Base-by-base conservation (phyloP, 2,113 vertebrate species). In the Zeus faber region DNA sequence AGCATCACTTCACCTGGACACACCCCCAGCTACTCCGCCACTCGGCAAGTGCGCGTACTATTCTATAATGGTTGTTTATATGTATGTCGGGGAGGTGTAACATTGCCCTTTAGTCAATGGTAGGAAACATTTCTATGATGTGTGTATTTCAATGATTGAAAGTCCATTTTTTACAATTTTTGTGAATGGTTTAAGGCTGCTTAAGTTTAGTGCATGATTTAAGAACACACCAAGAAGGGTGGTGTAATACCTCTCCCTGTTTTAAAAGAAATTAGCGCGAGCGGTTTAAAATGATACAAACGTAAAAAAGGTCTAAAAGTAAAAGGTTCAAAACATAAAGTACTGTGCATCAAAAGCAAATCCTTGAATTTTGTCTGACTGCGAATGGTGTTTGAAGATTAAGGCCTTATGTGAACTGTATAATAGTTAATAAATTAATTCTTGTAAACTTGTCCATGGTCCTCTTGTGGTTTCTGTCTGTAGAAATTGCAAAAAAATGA, bases 351-450 rank as follows among this genome's bases (percentile, higher is more conserved):
- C 77, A 78, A 81, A 71, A 83, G 76, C 70, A 79, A 85, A 80
- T n/a, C 77, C 66, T 72, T 92, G 89, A 87, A 91, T 88, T 92
- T 86, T 88, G 90, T 92, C 89, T 91, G 89, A 87, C 86, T 91
- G 90, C 91, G 88, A 89, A 91, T 88, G 89, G 88, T 92, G 91
- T 92, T 91, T 88, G 89, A 92, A 92, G 88, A 90, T 89, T 88
- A 92, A 91, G 91, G 92, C 92, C 92, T 93, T 92, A 93, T 89
- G 89, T 93, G 91, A 93, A 85, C 89, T 95, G 92, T 95, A 95
- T 87, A 85, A 94, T 94, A 95, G 92, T 92, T 92, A 94, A 95
- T 95, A 94, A 95, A 94, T 92, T 91, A 89, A 87, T 91, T 92
- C 92, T 93, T 93, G 90, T 93, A 91, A 91, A 90, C 87, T 73